Percentiles rank a stretch among this genome's conserved stretches.
These are phyloP conservation scores for Caenorhabditis plicata DNA, from an alignment of 2,888 invertebrate genomes.

Conservation along the genomic window DNA sequence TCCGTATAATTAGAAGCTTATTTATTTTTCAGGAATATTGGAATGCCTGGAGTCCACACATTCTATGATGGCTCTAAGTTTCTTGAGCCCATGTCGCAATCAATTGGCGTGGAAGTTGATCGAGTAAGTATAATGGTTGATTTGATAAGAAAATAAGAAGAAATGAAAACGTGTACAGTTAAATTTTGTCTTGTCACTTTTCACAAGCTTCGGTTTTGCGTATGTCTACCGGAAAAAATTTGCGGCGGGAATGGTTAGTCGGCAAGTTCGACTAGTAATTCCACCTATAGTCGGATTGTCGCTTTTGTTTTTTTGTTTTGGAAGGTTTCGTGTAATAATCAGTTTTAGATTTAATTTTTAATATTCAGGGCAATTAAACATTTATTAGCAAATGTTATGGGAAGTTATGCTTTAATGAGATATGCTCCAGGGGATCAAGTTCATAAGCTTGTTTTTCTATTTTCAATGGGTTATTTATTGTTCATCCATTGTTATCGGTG, in stretches of 20 bases:
- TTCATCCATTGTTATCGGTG: slow-evolving; percentile 83
- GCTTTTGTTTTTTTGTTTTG: slow-evolving; percentile 61
- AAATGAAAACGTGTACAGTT: slow-evolving; percentile 37
- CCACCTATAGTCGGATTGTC: slow-evolving; percentile 54
- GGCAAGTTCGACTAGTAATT: slow-evolving; percentile 33
- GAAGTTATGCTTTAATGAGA: slow-evolving; percentile 56
- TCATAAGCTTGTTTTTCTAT: slow-evolving; percentile 74
- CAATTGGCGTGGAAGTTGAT: slow-evolving; percentile 53
- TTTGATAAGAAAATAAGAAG: background rate
- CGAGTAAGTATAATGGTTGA: slow-evolving; percentile 36
- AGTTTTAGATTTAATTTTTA: background rate
- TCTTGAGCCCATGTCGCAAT: slow-evolving; percentile 51
- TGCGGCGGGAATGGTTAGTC: slow-evolving; percentile 32
- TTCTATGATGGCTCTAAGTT: slow-evolving; percentile 59
- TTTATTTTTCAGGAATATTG: background rate
- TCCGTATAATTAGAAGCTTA: too few relatives aligned
- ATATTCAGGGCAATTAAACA: slow-evolving; percentile 58
- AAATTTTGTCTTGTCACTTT: slow-evolving; percentile 54
- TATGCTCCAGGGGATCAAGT: slow-evolving; percentile 57
- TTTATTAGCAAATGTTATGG: slow-evolving; percentile 47
- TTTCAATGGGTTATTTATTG: slow-evolving; percentile 84
- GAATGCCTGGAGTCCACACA: slow-evolving; percentile 61
- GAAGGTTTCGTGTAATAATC: slow-evolving; percentile 37
- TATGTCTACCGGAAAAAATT: slow-evolving; percentile 39
- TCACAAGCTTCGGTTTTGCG: slow-evolving; percentile 46